These are phyloP conservation scores for Rhinichthys klamathensis DNA, from an alignment of 2,113 vertebrate genomes.

Conservation along the genomic window DNA sequence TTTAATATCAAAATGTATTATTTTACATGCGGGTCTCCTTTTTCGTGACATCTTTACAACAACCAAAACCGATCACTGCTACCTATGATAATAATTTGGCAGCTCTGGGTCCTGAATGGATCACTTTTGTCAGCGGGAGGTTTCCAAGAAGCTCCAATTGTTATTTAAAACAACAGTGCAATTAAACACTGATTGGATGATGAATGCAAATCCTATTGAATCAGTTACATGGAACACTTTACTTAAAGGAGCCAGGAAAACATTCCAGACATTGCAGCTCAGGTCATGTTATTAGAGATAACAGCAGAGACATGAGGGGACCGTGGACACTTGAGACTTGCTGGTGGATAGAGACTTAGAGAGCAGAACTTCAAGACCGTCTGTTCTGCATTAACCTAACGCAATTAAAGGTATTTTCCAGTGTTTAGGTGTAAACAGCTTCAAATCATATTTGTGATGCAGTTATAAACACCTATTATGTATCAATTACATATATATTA, in stretches of 20 bases:
- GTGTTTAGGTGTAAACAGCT: background rate
- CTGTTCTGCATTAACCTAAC: background rate
- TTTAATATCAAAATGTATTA: background rate
- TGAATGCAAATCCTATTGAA: slow-evolving; percentile 55
- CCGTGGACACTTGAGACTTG: background rate
- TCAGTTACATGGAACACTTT: slow-evolving; percentile 51
- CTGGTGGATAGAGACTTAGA: slow-evolving; percentile 7
- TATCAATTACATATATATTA: background rate
- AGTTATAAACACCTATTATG: background rate
- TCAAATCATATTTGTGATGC: background rate
- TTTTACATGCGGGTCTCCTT: background rate
- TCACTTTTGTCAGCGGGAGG: slow-evolving; percentile 31
- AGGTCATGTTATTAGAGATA: slow-evolving; percentile 64
- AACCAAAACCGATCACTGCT: background rate
- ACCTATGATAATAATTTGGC: background rate
- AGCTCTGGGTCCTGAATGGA: background rate
- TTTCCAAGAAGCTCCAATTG: slow-evolving; percentile 38
- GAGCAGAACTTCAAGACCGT: slow-evolving; percentile 44
- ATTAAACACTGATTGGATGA: slow-evolving; percentile 49
- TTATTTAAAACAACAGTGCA: slow-evolving; percentile 42
- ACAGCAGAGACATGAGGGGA: slow-evolving; percentile 43
- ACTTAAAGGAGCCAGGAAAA: slow-evolving; percentile 50
- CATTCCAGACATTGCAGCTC: slow-evolving; percentile 59
- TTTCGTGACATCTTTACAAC: background rate
- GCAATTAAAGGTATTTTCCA: background rate